Evolutionary conservation across 1,140 invertebrate genomes (phyloP), one percentile per base, ranked within the genome.

Genomic region (Orius insidiosus): DNA sequence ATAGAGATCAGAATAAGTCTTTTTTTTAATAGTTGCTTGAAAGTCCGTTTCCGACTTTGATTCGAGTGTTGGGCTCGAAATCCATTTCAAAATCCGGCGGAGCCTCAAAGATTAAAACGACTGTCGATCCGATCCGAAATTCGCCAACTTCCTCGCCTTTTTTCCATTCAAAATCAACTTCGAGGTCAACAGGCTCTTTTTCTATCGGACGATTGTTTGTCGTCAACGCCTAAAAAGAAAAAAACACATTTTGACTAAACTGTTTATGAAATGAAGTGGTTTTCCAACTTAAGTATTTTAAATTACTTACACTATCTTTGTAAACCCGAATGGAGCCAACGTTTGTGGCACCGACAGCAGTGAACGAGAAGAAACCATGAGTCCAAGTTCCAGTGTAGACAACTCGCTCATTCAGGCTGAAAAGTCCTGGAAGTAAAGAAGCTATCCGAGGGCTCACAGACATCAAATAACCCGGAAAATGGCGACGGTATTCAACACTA

Each of bases 271-370:
- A 16, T 18, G 24, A 9, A 43, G 7, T 45, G 10, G 8, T 15
- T 37, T 36, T n/a, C 5, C 6, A 30, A 16, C 42, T 5, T 41
- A 7, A 9, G 10, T 32, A 1, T 15, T 45, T 51, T 52, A 19
- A 55, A 40, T 10, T 15, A 47, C 49, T 58, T 63, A 80, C 75
- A 49, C 80, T 64, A 64, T 98, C 93, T 57, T 79, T 81, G 58
- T 85, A 88, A n/a, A 98, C 81, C 57, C 76, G 75, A 49, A 98
- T 93, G 1, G 89, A 95, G 0, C 96, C 96, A 15, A 99, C 96
- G 65, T 98, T 98, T 0, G 94, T 98, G 0, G 96, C 96, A 2
- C 92, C 94, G 4, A 99, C 92, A 5, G 95, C 92, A 1, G 89
- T 80, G 69, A 97, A 89, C 13, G 90, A 93, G 65, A 98, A 98